Evolutionary conservation across 2,888 invertebrate genomes (phyloP).

Genomic region (Cataglyphis livida): DNA sequence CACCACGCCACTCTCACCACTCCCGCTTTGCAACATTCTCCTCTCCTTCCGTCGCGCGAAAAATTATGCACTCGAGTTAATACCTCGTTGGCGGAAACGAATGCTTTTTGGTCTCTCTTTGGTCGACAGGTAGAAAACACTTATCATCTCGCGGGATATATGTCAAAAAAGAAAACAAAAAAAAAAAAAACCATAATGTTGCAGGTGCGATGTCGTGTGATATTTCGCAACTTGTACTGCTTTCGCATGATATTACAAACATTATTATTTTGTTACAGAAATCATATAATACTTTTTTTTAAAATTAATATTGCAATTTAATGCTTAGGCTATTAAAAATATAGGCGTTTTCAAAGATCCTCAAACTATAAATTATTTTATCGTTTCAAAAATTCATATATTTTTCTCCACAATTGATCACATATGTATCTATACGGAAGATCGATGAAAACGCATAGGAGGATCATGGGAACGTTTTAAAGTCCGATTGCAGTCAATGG

Average conservation of each 20-base stretch:
- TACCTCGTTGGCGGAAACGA: conserved; percentile 32
- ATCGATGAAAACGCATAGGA: conserved; percentile 6
- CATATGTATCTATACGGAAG: neutral
- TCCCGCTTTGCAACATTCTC: neutral
- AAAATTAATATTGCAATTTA: neutral
- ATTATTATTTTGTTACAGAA: neutral
- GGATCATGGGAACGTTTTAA: conserved; percentile 65
- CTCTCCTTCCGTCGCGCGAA: conserved; percentile 15
- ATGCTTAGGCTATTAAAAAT: neutral
- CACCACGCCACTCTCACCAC: neutral
- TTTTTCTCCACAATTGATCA: neutral
- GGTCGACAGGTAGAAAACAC: conserved; percentile 7
- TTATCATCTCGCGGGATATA: neutral
- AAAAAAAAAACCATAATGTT: conserved; percentile 11
- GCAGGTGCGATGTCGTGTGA: neutral
- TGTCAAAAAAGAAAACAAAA: conserved; percentile 14
- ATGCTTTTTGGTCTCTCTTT: neutral
- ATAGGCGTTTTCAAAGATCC: neutral
- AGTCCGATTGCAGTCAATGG: conserved; percentile 73
- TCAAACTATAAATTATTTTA: neutral
- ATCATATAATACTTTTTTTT: neutral
- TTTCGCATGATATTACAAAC: neutral
- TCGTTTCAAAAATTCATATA: neutral
- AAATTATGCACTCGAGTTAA: conserved; percentile 41
- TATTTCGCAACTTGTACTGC: neutral